phyloP scores from a whole-genome alignment of 53 echinoderm and acorn worm species.

The Holothuria scabra region DNA sequence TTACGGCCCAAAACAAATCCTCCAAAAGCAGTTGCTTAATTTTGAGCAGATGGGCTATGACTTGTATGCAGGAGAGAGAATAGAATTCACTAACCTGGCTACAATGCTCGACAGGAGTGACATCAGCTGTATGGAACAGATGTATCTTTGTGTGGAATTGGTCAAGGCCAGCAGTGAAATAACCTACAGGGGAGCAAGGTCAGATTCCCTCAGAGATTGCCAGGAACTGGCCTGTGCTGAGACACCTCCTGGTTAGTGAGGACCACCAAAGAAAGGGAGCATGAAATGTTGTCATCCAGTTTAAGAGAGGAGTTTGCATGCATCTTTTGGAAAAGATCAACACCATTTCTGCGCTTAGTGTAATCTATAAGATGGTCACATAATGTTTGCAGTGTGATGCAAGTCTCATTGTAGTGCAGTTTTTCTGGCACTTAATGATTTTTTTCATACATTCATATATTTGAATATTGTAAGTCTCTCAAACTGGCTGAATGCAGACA shows the following conservation, averaged over 20 bases:
- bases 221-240: conserved; percentile 64
- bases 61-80: conserved; percentile 58
- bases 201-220: conserved; percentile 71
- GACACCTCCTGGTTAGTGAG: conserved; percentile 66
- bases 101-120: conserved; percentile 60
- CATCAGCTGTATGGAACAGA: conserved; percentile 61
- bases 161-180: conserved; percentile 40
- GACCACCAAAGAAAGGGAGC: not conserved
- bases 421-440: too few species aligned
- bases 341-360: too few species aligned
- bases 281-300: not conserved
- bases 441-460: too few species aligned
- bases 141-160: conserved; percentile 78
- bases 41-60: conserved; percentile 65
- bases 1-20: conserved; percentile 48
- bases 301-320: not conserved
- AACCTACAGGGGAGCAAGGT: conserved; percentile 64
- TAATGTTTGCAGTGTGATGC: too few species aligned
- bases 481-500: too few species aligned
- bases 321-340: too few species aligned
- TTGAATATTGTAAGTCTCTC: too few species aligned
- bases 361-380: too few species aligned
- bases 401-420: too few species aligned
- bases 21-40: conserved; percentile 59
- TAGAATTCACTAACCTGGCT: conserved; percentile 71